Evolutionary conservation across 2,888 invertebrate species (phyloP).

Genomic region (Lasioglossum vierecki): DNA sequence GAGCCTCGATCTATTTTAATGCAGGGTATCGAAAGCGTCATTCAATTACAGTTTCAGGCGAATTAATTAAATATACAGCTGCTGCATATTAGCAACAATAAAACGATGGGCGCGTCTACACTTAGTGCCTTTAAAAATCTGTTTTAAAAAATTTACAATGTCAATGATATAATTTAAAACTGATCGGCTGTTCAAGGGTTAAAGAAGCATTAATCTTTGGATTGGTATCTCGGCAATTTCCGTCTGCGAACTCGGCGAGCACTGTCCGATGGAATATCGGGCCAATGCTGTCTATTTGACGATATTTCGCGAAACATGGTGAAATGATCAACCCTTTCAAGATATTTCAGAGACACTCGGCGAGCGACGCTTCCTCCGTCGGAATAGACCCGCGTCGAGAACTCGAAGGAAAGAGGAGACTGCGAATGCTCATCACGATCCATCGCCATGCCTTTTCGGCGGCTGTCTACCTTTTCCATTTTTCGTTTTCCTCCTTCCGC

Average conservation of each 20-base stretch:
- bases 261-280: not conserved
- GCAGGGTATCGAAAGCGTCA: too few relatives aligned
- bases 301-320: not conserved
- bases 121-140: too few relatives aligned
- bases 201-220: not conserved
- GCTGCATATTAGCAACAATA: too few relatives aligned
- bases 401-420: not conserved
- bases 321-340: constrained; percentile 4
- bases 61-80: too few relatives aligned
- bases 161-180: too few relatives aligned
- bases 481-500: not conserved
- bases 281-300: not conserved
- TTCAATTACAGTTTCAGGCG: too few relatives aligned
- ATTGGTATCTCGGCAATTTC: not conserved
- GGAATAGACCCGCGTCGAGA: not conserved
- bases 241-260: not conserved
- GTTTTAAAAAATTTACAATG: too few relatives aligned
- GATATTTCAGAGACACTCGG: not conserved
- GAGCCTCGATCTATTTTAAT: too few relatives aligned
- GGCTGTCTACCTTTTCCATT: not conserved
- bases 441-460: not conserved
- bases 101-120: too few relatives aligned
- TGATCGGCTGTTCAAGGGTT: not conserved
- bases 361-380: not conserved
- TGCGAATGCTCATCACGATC: not conserved